Evolutionary conservation across 1,140 invertebrate species (phyloP), one percentile per base, ranked within the genome.

Genomic region (Penaeus vannamei): DNA sequence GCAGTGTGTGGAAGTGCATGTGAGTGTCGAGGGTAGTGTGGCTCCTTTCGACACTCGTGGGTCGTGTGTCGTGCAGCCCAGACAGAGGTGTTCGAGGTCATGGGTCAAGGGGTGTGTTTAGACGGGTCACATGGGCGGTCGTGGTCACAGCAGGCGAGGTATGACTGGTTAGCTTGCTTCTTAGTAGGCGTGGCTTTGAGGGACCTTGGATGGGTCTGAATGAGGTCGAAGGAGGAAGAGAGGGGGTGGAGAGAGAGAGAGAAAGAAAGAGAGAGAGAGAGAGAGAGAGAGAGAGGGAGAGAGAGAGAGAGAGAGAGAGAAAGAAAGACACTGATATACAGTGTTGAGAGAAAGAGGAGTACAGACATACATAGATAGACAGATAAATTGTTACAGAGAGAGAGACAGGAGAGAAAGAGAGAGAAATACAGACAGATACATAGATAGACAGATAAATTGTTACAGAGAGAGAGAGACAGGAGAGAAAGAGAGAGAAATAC

Each of bases 401-500:
- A 69, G 29, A n/a, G 29, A 3, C 1, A 5, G 32, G 19, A 76
- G 22, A 76, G 22, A 72, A 5, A 29, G 19, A 76, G 17, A 72
- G 66, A 72, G 20, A 72, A 23, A 72, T 12, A 72, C 19, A 72
- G 66, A 72, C n/a, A 72, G 66, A 72, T 12, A 72, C 19, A 72
- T 3, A 72, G 17, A 72, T 3, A 72, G 17, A 72, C 2, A 72
- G 2, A 72, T 3, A 72, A 0, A 72, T 3, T 26, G 0, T 26
- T 14, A 69, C 0, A 69, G 10, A 69, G 0, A 69, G 10, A 17
- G 0, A 69, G 10, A 20, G 23, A 20, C 8, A 20, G 23, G 66
- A 69, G 66, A 69, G 66, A 69, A 20, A 72, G 66, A 72, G 66
- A 72, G 66, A 72, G 66, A 72, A 23, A 72, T 19, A 72, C 19